Base-by-base conservation (phyloP, 1,140 invertebrate genomes). In the Mamestra configurata region DNA sequence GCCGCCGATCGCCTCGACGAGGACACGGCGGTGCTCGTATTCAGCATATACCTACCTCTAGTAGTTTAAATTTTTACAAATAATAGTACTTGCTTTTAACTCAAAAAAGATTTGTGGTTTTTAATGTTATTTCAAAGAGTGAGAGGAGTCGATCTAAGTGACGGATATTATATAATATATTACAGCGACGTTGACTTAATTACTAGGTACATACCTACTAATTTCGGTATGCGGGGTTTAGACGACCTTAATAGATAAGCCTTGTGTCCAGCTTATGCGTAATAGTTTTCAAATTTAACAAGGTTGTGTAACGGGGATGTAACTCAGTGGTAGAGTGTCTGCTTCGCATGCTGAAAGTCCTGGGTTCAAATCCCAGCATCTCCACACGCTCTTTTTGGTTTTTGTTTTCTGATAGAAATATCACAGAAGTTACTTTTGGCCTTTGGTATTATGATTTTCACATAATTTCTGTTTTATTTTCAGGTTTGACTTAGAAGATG, bases 401-500 rank as follows among this genome's bases (percentile, higher is more conserved):
- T 22, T 1, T 64, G 8, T 6, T 35, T 43, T 0, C 13, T 15
- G 15, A 0, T n/a, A n/a, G 15, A 49, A 49, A 13, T 49, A 15
- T n/a, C 2, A n/a, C 4, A 13, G 4, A 4, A 49, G n/a, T 49
- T 4, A 11, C 0, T 15, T 13, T 15, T 46, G 5, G 0, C 13
- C 2, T 46, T 46, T 68, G 46, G 22, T 68, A 13, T 68, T 68
- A n/a, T 18, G 18, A 35, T 27, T 31, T 37, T 46, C 1, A 10
- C 0, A 3, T 4, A 27, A 35, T 5, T 15, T 71, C 27, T 55
- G 27, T 18, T 43, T 53, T 51, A 20, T 57, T 86, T 84, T 20
- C 79, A 93, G 92, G 59, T 93, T 94, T 53, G 86, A 90, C 24
- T 46, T 90, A 46, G 79, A 73, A 10, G 84, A 80, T 15, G 86